A percentile compares a stretch with the other conserved stretches of the same genome.
Evolutionary conservation across 2,797 vertebrate species (phyloP).

Genomic region (Microctenopoma lineatum): DNA sequence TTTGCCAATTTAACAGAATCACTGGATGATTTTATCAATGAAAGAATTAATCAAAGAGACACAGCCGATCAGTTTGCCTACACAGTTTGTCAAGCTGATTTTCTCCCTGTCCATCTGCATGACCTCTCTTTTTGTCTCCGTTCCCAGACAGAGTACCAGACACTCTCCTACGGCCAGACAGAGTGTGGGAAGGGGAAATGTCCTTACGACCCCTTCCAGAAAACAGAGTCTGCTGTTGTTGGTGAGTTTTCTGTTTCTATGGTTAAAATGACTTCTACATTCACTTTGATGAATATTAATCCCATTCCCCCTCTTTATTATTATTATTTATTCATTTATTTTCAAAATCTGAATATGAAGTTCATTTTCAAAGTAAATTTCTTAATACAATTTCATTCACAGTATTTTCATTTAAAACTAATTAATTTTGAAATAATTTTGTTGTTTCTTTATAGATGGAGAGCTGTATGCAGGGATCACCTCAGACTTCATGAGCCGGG

Average conservation of each 20-base stretch:
- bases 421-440: neutral
- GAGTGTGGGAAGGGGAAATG: constrained; percentile 88
- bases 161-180: constrained; percentile 79
- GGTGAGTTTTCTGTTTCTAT: constrained; percentile 62
- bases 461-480: constrained; percentile 86
- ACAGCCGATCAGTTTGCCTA: neutral
- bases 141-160: constrained; percentile 80
- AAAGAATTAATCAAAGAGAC: constrained; percentile 2
- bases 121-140: constrained; percentile 35
- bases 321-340: no score
- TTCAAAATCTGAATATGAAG: no score
- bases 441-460: constrained; percentile 71
- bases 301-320: no score
- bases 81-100: neutral
- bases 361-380: no score
- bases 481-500: constrained; percentile 87
- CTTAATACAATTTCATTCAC: no score
- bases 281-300: no score
- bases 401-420: no score
- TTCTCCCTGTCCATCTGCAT: constrained; percentile 21
- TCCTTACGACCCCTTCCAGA: constrained; percentile 85
- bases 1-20: constrained; percentile 4
- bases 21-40: constrained; percentile 2
- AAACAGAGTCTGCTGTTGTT: constrained; percentile 82
- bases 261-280: neutral